Evolutionary conservation across 2,888 invertebrate species (phyloP).

Genomic region (Bibio marci): DNA sequence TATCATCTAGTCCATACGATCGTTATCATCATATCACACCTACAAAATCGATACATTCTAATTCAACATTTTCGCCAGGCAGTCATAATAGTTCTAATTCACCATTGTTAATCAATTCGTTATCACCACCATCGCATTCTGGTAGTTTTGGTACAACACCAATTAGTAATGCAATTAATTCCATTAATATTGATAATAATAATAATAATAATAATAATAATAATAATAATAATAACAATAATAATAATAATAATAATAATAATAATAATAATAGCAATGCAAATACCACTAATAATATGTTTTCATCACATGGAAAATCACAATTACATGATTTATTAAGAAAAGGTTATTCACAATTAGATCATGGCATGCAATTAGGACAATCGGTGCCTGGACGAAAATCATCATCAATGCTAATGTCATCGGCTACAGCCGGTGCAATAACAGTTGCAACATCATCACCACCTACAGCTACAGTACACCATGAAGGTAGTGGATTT

Average conservation of each 20-base stretch:
- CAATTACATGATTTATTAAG: slow-evolving; percentile 46
- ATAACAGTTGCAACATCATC: slow-evolving; percentile 26
- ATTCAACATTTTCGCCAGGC: slow-evolving; percentile 43
- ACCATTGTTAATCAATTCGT: slow-evolving; percentile 28
- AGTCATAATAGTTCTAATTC: slow-evolving; percentile 38
- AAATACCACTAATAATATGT: neutral
- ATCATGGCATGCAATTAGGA: slow-evolving; percentile 35
- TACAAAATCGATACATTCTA: slow-evolving; percentile 21
- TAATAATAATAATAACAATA: slow-evolving; percentile 10
- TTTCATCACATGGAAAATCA: slow-evolving; percentile 7
- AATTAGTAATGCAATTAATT: slow-evolving; percentile 13
- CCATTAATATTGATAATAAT: slow-evolving; percentile 20
- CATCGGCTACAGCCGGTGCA: slow-evolving; percentile 17
- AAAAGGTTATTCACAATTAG: slow-evolving; percentile 41
- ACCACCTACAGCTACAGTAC: slow-evolving; percentile 25
- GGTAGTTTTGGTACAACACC: slow-evolving; percentile 15
- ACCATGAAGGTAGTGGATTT: neutral
- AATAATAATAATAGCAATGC: slow-evolving; percentile 8
- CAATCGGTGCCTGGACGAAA: slow-evolving; percentile 46
- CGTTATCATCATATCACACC: slow-evolving; percentile 26
- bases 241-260: slow-evolving; percentile 20
- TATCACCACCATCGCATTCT: slow-evolving; percentile 30
- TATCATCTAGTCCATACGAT: slow-evolving; percentile 26
- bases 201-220: slow-evolving; percentile 15
- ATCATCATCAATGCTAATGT: slow-evolving; percentile 28